Percentiles rank a stretch among this genome's conserved stretches.
Conservation (phyloP, 2,888 invertebrate genomes). For the Trachelus troglodyta region DNA sequence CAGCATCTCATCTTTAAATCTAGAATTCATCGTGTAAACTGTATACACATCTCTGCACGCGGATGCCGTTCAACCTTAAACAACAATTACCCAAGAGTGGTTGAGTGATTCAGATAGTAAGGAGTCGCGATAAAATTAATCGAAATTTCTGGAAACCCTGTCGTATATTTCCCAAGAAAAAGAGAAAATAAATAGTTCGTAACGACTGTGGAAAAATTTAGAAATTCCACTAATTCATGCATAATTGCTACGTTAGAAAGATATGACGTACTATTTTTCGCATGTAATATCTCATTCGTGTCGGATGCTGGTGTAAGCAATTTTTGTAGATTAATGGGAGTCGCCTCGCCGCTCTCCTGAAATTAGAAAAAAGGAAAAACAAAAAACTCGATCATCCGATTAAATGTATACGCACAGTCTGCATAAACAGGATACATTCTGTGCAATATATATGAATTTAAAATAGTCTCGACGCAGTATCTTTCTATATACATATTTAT, state of each 20-base stretch:
- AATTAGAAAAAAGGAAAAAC: constrained; percentile 34
- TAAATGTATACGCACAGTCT: constrained; percentile 13
- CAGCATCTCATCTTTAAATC: constrained; percentile 51
- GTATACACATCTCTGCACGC: neutral
- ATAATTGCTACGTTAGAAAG: neutral
- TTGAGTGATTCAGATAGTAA: neutral
- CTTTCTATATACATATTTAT: constrained; percentile 3
- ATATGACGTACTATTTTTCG: constrained; percentile 73
- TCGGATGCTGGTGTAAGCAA: constrained; percentile 91
- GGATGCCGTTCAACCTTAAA: neutral
- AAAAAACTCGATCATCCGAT: constrained; percentile 3
- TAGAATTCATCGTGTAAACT: neutral
- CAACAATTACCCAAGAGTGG: neutral
- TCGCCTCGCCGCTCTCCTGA: constrained; percentile 70
- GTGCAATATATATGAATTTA: constrained; percentile 2
- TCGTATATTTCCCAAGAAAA: neutral
- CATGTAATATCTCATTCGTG: constrained; percentile 80
- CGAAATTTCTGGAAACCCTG: neutral
- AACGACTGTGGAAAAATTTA: neutral
- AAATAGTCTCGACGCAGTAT: constrained; percentile 37
- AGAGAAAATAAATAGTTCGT: neutral
- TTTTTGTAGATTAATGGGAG: constrained; percentile 85
- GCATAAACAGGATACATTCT: constrained; percentile 29
- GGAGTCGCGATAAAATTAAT: neutral
- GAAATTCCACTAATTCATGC: neutral